Conservation (phyloP, 2,797 vertebrate genomes). For the Scolopax rusticola region DNA sequence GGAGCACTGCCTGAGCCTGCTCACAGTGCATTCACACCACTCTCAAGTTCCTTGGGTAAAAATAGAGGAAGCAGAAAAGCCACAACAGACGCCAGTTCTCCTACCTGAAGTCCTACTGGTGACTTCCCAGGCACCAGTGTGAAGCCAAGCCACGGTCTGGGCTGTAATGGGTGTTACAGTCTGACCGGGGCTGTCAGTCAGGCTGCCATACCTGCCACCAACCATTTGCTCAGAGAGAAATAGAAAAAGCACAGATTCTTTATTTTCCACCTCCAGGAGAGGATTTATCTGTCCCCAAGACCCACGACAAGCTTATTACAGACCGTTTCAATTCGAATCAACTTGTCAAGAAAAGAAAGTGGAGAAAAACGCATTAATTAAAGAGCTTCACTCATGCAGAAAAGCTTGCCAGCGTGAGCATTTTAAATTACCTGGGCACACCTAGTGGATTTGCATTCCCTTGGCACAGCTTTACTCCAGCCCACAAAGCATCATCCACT, state of each 20-base stretch:
- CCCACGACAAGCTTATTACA: conserved; percentile 74
- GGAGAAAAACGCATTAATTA: conserved; percentile 84
- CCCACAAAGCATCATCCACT: conserved; percentile 88
- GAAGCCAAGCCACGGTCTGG: not conserved
- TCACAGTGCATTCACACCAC: not conserved
- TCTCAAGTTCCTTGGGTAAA: not conserved
- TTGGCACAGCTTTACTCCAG: conserved; percentile 90
- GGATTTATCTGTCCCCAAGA: conserved; percentile 70
- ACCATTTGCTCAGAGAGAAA: not conserved
- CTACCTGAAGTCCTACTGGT: not conserved
- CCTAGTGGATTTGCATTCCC: conserved; percentile 94
- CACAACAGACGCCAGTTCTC: not conserved
- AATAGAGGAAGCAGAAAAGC: not conserved
- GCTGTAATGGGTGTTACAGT: not conserved
- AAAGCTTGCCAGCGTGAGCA: conserved; percentile 94
- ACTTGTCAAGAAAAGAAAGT: conserved; percentile 76
- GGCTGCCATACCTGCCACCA: not conserved
- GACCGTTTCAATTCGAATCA: conserved; percentile 78
- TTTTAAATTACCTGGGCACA: conserved; percentile 94
- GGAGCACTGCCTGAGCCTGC: not conserved
- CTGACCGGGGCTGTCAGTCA: not conserved
- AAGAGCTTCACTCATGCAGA: conserved; percentile 90
- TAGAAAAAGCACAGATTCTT: not conserved
- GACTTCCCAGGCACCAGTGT: not conserved
- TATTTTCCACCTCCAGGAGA: conserved; percentile 66